Conservation (phyloP, 1,140 invertebrate genomes). For the Monomorium pharaonis region DNA sequence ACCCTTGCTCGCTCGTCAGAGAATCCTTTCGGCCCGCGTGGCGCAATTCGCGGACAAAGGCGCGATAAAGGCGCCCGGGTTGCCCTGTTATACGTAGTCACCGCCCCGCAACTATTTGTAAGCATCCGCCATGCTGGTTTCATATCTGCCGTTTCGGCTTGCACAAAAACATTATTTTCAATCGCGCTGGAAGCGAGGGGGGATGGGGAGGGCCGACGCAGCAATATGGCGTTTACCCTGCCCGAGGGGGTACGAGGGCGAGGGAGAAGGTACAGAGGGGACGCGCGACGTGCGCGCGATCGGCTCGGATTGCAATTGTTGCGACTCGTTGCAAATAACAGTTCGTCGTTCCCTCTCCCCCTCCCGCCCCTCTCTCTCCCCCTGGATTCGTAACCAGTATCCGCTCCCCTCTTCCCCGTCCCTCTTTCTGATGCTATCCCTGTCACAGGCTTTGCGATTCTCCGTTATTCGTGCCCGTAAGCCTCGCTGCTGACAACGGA, state of each 20-base stretch:
- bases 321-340: constrained; percentile 82
- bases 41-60: constrained; percentile 77
- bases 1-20: constrained; percentile 55
- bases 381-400: neutral
- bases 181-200: constrained; percentile 30
- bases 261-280: neutral
- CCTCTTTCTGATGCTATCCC: neutral
- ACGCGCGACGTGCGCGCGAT: constrained; percentile 26
- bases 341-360: constrained; percentile 44
- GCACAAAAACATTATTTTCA: constrained; percentile 82
- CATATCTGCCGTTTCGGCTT: constrained; percentile 81
- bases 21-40: constrained; percentile 73
- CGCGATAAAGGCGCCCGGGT: constrained; percentile 58
- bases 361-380: neutral
- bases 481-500: constrained; percentile 60
- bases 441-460: neutral
- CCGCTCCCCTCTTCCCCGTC: neutral
- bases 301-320: constrained; percentile 78
- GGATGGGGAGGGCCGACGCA: constrained; percentile 10
- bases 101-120: constrained; percentile 85
- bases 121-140: constrained; percentile 85
- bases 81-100: constrained; percentile 69
- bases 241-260: constrained; percentile 3
- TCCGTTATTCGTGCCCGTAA: constrained; percentile 13
- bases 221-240: constrained; percentile 76